Conservation (phyloP, 2,888 invertebrate genomes). For the Drosophila limbata region DNA sequence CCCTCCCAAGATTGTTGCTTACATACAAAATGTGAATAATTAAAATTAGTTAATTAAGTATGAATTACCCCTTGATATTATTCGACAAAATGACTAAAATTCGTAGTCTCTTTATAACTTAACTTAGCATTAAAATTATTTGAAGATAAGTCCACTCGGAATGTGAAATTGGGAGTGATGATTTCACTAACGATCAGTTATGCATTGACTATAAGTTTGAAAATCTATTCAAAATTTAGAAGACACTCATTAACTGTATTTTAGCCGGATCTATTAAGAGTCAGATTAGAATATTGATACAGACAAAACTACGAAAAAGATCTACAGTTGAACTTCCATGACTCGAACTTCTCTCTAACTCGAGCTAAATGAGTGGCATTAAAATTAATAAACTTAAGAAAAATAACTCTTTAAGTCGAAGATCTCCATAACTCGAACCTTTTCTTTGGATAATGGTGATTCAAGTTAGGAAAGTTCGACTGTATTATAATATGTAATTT, state of each 20-base stretch:
- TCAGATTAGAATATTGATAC: neutral
- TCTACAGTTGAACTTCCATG: too few relatives aligned
- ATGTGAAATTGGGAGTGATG: too few relatives aligned
- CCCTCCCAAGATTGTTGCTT: neutral
- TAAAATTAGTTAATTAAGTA: neutral
- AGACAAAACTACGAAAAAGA: neutral
- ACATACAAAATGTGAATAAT: neutral
- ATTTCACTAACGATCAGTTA: too few relatives aligned
- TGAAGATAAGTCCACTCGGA: neutral
- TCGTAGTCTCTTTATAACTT: too few relatives aligned
- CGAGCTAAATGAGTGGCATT: too few relatives aligned
- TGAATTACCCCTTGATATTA: neutral
- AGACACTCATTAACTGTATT: neutral
- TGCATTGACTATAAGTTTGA: neutral
- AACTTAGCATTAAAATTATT: neutral
- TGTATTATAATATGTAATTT: too few relatives aligned
- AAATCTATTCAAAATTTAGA: neutral
- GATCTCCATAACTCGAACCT: too few relatives aligned
- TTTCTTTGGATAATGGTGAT: too few relatives aligned
- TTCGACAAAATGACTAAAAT: neutral
- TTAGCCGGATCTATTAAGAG: neutral
- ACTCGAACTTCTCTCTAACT: too few relatives aligned
- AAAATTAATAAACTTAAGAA: too few relatives aligned
- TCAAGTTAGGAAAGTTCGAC: too few relatives aligned
- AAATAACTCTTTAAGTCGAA: too few relatives aligned